A percentile compares a stretch with the other conserved stretches of the same genome.
Evolutionary conservation across 2,113 vertebrate species (phyloP).

Genomic region (Sander lucioperca): DNA sequence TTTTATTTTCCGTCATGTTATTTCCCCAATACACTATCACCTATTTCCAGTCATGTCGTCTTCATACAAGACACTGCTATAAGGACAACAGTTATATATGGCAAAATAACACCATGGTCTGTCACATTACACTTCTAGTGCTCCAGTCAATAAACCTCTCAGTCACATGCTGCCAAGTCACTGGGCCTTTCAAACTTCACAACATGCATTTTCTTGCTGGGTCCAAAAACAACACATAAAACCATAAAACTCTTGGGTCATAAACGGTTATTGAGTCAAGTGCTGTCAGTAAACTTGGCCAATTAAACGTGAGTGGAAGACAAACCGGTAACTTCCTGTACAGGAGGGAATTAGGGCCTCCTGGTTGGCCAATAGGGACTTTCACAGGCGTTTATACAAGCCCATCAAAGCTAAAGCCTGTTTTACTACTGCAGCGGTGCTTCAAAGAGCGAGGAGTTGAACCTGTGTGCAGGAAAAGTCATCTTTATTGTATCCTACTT

Average conservation of each 20-base stretch:
- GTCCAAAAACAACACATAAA: conserved; percentile 75
- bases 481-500: conserved; percentile 72
- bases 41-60: conserved; percentile 5
- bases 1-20: not conserved
- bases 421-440: conserved; percentile 60
- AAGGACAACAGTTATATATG: not conserved
- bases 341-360: conserved; percentile 33
- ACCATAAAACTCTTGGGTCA: conserved; percentile 60
- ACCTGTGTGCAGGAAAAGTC: conserved; percentile 36
- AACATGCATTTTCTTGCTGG: conserved; percentile 47
- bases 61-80: not conserved
- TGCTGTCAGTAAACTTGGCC: conserved; percentile 65
- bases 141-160: conserved; percentile 61
- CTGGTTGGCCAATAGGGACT: conserved; percentile 52
- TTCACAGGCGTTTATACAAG: conserved; percentile 61
- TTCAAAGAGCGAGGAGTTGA: conserved; percentile 69
- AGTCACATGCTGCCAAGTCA: conserved; percentile 58
- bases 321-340: conserved; percentile 68
- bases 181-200: conserved; percentile 51
- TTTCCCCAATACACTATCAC: conserved; percentile 20
- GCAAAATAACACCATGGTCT: conserved; percentile 30
- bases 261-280: conserved; percentile 73
- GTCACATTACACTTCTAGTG: conserved; percentile 42
- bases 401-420: conserved; percentile 57
- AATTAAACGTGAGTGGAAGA: conserved; percentile 68